Conservation (phyloP, 1,140 invertebrate genomes). For the Drosophila tropicalis region DNA sequence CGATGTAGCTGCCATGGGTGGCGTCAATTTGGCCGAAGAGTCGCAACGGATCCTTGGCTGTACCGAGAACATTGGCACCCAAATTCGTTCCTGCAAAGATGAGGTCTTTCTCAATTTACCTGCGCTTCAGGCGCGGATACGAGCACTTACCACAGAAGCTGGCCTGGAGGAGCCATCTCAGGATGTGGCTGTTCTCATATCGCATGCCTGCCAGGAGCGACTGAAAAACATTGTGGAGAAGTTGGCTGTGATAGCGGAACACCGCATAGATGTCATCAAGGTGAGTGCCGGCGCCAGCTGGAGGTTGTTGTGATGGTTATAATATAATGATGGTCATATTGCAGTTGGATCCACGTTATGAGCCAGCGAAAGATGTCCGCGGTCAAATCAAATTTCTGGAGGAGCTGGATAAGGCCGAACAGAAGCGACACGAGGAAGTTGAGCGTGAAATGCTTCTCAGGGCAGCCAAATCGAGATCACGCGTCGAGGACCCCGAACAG, state of each 20-base stretch:
- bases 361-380: constrained; percentile 95
- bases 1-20: constrained; percentile 99
- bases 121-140: constrained; percentile 91
- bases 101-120: constrained; percentile 93
- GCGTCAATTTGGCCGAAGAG: constrained; percentile 98
- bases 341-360: constrained; percentile 93
- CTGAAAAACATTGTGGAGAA: constrained; percentile 96
- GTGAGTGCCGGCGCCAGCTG: constrained; percentile 82
- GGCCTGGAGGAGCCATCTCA: constrained; percentile 93
- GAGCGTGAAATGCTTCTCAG: constrained; percentile 95
- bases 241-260: constrained; percentile 96
- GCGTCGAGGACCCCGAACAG: constrained; percentile 98
- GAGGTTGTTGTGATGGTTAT: neutral
- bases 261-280: constrained; percentile 95
- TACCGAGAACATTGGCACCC: constrained; percentile 97
- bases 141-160: constrained; percentile 88
- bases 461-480: constrained; percentile 97
- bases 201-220: constrained; percentile 97
- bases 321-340: neutral
- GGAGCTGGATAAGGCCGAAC: constrained; percentile 96
- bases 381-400: constrained; percentile 97
- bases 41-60: constrained; percentile 97
- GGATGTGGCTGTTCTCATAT: constrained; percentile 95
- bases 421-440: constrained; percentile 96
- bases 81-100: constrained; percentile 98